Conservation (phyloP, 2,797 vertebrate species). For the Hozukius guyotensis region DNA sequence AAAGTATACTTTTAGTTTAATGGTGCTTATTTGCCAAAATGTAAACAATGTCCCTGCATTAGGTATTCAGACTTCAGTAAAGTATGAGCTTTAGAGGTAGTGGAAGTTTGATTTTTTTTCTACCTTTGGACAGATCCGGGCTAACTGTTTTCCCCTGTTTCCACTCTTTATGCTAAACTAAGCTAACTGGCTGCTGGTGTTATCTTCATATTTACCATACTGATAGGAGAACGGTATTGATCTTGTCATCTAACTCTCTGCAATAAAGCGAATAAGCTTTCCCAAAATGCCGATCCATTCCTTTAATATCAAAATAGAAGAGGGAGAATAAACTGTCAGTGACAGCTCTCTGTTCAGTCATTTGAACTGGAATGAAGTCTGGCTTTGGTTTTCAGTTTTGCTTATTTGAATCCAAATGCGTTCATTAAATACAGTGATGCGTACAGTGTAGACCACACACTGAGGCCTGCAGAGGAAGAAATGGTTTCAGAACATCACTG, state of each 20-base stretch:
- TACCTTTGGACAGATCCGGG: neutral
- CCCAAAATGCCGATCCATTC: neutral
- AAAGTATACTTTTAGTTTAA: no score
- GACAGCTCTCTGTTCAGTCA: neutral
- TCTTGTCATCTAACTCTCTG: neutral
- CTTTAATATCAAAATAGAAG: neutral
- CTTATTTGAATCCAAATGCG: neutral
- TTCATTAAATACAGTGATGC: neutral
- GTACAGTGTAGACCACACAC: neutral
- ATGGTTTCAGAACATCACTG: conserved; percentile 14
- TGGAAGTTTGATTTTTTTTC: neutral
- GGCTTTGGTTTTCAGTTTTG: neutral
- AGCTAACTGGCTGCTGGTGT: neutral
- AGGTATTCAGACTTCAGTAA: neutral
- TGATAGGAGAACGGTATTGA: neutral
- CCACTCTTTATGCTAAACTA: neutral
- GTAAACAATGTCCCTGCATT: neutral
- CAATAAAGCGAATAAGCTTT: no score
- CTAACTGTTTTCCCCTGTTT: no score
- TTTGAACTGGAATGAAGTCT: neutral
- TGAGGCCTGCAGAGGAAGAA: conserved; percentile 18
- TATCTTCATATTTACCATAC: neutral
- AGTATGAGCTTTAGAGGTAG: neutral
- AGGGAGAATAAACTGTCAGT: neutral
- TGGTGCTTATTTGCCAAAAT: neutral